A percentile compares a stretch with the other conserved stretches of the same genome.
Conservation (phyloP, 2,113 vertebrate genomes). For the Alexandromys fortis region DNA sequence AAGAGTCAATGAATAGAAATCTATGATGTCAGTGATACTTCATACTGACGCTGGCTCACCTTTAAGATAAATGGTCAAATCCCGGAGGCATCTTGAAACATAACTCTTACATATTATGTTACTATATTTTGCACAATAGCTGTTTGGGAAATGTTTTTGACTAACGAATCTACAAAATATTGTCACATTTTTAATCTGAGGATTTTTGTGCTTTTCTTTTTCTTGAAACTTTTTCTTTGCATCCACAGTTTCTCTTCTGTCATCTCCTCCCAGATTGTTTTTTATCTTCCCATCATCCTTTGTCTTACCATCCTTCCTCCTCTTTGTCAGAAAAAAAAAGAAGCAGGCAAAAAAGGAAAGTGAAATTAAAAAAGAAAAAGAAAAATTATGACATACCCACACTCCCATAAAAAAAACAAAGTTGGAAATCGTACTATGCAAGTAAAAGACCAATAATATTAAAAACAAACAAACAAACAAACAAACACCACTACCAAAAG, state of each 20-base stretch:
- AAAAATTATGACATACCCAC: neutral
- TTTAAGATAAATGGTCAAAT: neutral
- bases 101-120: constrained; percentile 9
- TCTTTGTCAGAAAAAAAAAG: neutral
- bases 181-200: neutral
- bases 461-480: neutral
- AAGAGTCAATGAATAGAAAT: neutral
- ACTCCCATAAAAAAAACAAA: neutral
- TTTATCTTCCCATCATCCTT: neutral
- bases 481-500: neutral
- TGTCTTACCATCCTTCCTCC: neutral
- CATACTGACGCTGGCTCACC: neutral
- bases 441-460: neutral
- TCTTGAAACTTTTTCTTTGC: neutral
- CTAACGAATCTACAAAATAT: neutral
- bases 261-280: neutral
- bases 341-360: neutral
- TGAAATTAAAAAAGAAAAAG: neutral
- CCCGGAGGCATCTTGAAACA: neutral
- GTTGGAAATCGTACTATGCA: neutral
- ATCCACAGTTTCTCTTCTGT: neutral
- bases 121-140: neutral
- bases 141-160: neutral
- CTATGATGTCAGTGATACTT: neutral
- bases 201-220: neutral